Conservation (phyloP, 2,888 invertebrate species). For the Drosophila testacea region DNA sequence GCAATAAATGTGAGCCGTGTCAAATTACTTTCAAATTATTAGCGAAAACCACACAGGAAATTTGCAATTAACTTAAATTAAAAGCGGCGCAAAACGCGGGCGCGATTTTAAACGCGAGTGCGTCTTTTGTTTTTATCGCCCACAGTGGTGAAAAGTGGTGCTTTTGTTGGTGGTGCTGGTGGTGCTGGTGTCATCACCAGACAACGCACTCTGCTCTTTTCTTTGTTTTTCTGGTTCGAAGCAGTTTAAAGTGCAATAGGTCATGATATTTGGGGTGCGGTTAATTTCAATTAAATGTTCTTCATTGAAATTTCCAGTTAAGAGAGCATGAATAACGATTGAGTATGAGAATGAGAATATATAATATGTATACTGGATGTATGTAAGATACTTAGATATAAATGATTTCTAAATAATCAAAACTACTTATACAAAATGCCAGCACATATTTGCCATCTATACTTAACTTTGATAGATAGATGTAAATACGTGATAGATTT, state of each 20-base stretch:
- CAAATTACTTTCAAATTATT: constrained; percentile 75
- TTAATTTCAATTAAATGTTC: constrained; percentile 39
- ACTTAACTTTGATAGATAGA: no score
- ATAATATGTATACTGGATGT: background rate
- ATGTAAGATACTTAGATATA: no score
- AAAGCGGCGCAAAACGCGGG: constrained; percentile 31
- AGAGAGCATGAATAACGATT: constrained; percentile 1
- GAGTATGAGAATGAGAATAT: background rate
- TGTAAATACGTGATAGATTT: no score
- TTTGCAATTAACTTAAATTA: constrained; percentile 65
- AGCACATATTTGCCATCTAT: no score
- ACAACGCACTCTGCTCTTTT: constrained; percentile 8
- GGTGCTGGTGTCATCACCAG: constrained; percentile 26
- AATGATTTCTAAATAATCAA: no score
- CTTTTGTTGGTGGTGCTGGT: background rate
- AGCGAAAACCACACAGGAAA: constrained; percentile 56
- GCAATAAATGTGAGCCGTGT: constrained; percentile 51
- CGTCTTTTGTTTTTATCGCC: constrained; percentile 1
- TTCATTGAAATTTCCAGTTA: constrained; percentile 8
- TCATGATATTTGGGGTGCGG: constrained; percentile 37
- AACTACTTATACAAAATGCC: no score
- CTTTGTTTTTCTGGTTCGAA: constrained; percentile 7
- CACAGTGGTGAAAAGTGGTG: constrained; percentile 29
- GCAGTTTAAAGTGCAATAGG: constrained; percentile 39
- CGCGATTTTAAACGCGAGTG: constrained; percentile 26